Evolutionary conservation across 1,140 invertebrate species (phyloP).

Genomic region (Armadillidium nasatum): DNA sequence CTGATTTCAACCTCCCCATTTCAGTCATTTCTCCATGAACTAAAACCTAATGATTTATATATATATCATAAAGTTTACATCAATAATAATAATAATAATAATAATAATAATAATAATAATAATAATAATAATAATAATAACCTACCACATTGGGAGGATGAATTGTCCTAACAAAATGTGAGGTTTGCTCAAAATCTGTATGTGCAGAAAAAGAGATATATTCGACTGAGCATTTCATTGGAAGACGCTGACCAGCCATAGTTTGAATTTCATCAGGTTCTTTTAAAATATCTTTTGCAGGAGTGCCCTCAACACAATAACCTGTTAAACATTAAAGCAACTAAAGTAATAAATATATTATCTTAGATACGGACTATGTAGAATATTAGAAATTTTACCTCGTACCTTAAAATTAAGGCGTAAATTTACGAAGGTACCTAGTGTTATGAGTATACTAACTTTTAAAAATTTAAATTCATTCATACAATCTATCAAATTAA

Average conservation of each 20-base stretch:
- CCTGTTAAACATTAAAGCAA: slow-evolving; percentile 54
- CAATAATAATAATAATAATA: too few relatives aligned
- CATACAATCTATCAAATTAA: too few relatives aligned
- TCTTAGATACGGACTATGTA: too few relatives aligned
- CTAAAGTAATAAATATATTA: too few relatives aligned
- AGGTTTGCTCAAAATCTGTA: slow-evolving; percentile 98
- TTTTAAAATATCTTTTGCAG: slow-evolving; percentile 93
- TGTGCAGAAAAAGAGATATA: slow-evolving; percentile 99
- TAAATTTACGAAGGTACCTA: too few relatives aligned
- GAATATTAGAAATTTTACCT: too few relatives aligned
- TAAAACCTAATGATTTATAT: slow-evolving; percentile 60
- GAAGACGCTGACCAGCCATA: slow-evolving; percentile 90
- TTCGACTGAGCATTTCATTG: slow-evolving; percentile 95
- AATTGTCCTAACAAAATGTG: slow-evolving; percentile 89
- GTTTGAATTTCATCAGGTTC: slow-evolving; percentile 97
- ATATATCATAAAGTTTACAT: too few relatives aligned
- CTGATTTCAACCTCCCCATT: slow-evolving; percentile 92
- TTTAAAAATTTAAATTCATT: too few relatives aligned
- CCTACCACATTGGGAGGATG: slow-evolving; percentile 89
- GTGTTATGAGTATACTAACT: too few relatives aligned
- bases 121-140: slow-evolving; percentile 32
- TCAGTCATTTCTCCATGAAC: slow-evolving; percentile 99
- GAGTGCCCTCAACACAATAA: slow-evolving; percentile 97
- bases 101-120: too few relatives aligned
- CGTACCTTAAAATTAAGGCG: too few relatives aligned